Evolutionary conservation across 2,113 vertebrate genomes (phyloP), one percentile per base, ranked within the genome.

Genomic region (Zingel zingel): DNA sequence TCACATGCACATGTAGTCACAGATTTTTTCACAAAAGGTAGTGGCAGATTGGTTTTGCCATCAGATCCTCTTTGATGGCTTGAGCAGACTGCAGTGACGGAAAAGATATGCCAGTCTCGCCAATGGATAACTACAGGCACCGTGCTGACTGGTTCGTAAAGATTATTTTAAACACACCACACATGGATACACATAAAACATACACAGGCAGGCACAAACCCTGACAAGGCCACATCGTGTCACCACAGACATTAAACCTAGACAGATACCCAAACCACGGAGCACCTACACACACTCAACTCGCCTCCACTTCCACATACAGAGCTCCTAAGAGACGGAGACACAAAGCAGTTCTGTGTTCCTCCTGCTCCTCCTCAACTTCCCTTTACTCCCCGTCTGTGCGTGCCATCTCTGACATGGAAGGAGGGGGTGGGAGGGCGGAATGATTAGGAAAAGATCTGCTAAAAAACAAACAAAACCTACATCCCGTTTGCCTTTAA

Each of bases 331-430:
- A 74, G 79, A 81, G 73, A 77, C 56, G 23, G 45, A 70, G 21
- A 67, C 74, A 93, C 85, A 90, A 83, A 90, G 81, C 67, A 16
- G 58, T 76, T 65, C 85, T 89, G 81, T 88, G 87, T 88, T 86
- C 86, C 48, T 85, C 66, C 80, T 33, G 53, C 82, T 85, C 81
- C 83, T 86, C 74, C 77, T 67, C 67, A 65, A 77, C 79, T 86
- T 86, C 57, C 73, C 77, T 80, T 63, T 18, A 27, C 68, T 79
- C 57, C 30, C 79, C 4, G 77, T 71, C 59, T 69, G 75, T 74
- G 80, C 4, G n/a, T 67, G 66, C 74, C 79, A 75, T 85, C 71
- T 57, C 77, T 43, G 81, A 80, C 70, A 76, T 53, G 73, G 77
- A 64, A 57, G 72, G 70, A 74, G 64, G 48, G 65, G 70, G 69